Conservation (phyloP, 2,113 vertebrate species). For the Eretmochelys imbricata region DNA sequence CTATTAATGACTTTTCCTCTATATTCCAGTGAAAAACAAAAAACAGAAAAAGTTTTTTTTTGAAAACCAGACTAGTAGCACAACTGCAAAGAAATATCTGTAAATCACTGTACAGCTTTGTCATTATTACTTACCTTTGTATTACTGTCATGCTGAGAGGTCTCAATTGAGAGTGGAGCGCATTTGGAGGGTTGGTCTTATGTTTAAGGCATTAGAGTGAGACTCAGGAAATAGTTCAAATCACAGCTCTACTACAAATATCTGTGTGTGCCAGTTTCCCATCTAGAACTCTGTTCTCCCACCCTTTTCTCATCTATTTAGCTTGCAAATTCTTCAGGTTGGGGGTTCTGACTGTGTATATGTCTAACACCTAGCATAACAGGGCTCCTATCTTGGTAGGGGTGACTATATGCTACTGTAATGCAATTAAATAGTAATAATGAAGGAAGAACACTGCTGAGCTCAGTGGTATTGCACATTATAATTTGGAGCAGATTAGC, state of each 20-base stretch:
- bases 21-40: background rate
- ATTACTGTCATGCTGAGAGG: background rate
- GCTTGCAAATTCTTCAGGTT: background rate
- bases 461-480: background rate
- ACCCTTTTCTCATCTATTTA: background rate
- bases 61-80: constrained; percentile 19
- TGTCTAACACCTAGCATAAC: background rate
- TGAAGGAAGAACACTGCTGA: background rate
- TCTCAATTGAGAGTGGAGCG: background rate
- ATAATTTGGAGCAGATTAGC: background rate
- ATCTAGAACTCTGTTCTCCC: background rate
- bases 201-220: background rate
- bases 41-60: background rate
- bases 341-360: background rate
- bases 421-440: background rate
- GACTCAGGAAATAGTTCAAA: background rate
- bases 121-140: constrained; percentile 19
- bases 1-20: background rate
- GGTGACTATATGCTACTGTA: accelerated
- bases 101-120: constrained; percentile 10
- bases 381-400: accelerated
- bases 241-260: background rate
- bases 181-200: background rate
- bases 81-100: constrained; percentile 22
- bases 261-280: background rate